Evolutionary conservation across 2,113 vertebrate species (phyloP).

Genomic region (Ophthalmolycus amberensis): DNA sequence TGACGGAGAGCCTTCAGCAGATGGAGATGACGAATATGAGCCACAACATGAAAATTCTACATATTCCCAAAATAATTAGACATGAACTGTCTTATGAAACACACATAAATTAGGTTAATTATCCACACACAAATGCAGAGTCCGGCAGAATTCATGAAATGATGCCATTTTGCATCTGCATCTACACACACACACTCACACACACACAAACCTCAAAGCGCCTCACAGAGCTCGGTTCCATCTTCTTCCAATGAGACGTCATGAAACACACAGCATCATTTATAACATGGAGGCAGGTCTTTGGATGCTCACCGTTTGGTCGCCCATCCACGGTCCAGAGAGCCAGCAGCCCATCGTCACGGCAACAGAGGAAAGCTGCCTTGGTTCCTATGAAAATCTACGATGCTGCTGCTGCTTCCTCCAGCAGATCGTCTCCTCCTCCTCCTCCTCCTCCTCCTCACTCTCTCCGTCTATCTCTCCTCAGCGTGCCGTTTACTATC

Average conservation of each 20-base stretch:
- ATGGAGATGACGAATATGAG: constrained; percentile 19
- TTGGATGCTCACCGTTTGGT: constrained; percentile 65
- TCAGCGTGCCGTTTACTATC: constrained; percentile 29
- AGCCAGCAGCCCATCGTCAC: constrained; percentile 81
- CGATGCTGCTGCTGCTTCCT: constrained; percentile 59
- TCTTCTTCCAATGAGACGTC: not conserved
- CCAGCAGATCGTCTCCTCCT: constrained; percentile 58
- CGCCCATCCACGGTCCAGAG: constrained; percentile 78
- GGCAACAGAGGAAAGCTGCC: constrained; percentile 63
- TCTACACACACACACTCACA: not conserved
- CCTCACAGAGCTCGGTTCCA: not conserved
- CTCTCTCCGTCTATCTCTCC: constrained; percentile 23
- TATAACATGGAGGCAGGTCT: not conserved
- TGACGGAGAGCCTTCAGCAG: constrained; percentile 11
- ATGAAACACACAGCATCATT: not conserved
- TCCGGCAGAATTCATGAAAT: constrained; percentile 36
- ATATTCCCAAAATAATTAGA: not conserved
- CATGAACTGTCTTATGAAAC: not conserved
- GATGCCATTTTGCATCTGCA: constrained; percentile 51
- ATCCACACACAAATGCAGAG: constrained; percentile 7
- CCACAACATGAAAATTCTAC: not conserved
- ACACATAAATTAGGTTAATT: constrained; percentile 1
- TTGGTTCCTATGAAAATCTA: constrained; percentile 47
- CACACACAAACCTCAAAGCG: not conserved
- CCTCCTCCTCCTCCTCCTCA: constrained; percentile 50